A percentile compares a stretch with the other conserved stretches of the same genome.
Evolutionary conservation across 2,888 invertebrate genomes (phyloP).

Genomic region (Sphaeridia pumilis): DNA sequence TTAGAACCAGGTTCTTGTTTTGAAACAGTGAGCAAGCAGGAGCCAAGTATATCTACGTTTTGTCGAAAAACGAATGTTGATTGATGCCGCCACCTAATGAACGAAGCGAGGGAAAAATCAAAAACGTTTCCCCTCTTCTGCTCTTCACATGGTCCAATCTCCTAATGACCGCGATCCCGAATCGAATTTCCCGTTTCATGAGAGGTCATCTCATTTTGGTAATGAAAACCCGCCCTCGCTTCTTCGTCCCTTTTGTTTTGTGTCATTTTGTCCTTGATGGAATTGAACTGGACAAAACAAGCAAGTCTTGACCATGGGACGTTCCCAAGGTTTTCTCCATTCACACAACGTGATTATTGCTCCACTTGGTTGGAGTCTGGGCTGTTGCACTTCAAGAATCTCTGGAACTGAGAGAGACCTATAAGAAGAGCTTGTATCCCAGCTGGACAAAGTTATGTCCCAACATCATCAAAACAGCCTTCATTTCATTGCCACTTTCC

Average conservation of each 20-base stretch:
- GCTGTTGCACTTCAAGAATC: no score
- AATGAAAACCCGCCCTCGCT: background rate
- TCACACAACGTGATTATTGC: background rate
- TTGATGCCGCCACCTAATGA: no score
- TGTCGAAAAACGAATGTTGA: no score
- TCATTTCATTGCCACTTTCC: no score
- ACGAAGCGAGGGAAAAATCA: no score
- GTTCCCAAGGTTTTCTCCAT: background rate
- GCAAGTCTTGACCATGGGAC: background rate
- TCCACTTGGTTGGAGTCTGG: background rate
- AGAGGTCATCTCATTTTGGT: background rate
- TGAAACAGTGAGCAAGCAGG: background rate
- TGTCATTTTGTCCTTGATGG: background rate
- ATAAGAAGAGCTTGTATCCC: no score
- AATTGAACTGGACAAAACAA: background rate
- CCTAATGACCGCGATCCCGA: background rate
- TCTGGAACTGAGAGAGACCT: no score
- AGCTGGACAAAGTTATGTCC: no score
- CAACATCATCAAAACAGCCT: no score
- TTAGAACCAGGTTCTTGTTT: background rate
- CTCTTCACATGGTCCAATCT: background rate
- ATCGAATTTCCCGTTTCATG: conserved; percentile 4
- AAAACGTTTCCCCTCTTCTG: background rate
- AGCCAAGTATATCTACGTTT: no score
- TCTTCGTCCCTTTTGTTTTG: background rate